Base-by-base conservation (phyloP, 1,140 invertebrate species). In the Probaryconus sp. region DNA sequence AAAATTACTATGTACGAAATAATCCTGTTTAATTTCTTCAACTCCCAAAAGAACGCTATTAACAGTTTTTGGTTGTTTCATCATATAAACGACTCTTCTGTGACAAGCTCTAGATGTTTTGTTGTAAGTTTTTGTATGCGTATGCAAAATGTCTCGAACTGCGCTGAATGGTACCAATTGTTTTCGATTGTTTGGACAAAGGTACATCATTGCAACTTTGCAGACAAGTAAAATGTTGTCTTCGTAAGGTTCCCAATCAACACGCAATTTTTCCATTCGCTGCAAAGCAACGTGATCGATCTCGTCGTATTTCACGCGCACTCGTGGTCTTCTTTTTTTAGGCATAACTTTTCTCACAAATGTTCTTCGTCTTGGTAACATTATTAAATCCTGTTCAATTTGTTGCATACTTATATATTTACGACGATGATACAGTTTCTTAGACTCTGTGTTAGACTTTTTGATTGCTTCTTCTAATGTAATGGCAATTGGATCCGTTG, bases 81-180 rank as follows among this genome's bases (percentile, higher is more conserved):
- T 79, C 85, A 93, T 90, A 72, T 91, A 92, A 4, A 89, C 78
- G 1, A 93, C 82, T 11, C 93, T 84, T 4, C 93, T 83, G 58
- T 92, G 90, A 82, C 92, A 93, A 0, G 93, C 92, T 38, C 88
- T 79, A 0, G 92, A 91, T 0, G 93, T 94, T 82, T 95, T 95
- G 71, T 94, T 92, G 16, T 85, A 91, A 17, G 37, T 86, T 82
- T 80, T 87, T 5, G 82, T 88, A 43, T 85, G 87, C 61, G 79
- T 74, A 53, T 93, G 90, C 0, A 95, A 77, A 2, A 93, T 76
- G 74, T 94, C 93, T 9, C 93, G 85, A 0, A 93, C 83, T 6
- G 88, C 73, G 10, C 80, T 80, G 73, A 90, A 88, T 9, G 85
- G 76, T 69, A 88, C 89, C 17, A 85, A 74, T 65, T 89, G 88